Evolutionary conservation across 1,140 invertebrate species (phyloP), one percentile per base, ranked within the genome.

Genomic region (Drosophila bocqueti): DNA sequence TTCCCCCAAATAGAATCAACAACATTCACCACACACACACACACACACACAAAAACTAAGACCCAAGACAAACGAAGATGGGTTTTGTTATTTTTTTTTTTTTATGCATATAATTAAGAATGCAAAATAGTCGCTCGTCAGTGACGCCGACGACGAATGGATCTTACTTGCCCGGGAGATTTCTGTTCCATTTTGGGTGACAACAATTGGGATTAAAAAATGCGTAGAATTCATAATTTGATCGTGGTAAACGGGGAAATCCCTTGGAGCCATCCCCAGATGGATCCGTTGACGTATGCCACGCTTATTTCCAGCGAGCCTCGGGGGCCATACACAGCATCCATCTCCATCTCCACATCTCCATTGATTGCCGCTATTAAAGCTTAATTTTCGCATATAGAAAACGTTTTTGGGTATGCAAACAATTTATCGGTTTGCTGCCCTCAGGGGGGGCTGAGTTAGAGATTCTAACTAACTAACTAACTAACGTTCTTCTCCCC

Each of bases 31-130:
- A 43, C 50, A 34, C 24, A 24, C 59, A 55, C 24, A 24, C 59
- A 55, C 9, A 42, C 64, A 67, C 24, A 24, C 24, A 24, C 59
- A 55, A 38, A 68, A 62, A 79, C 52, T 77, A 64, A 43, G 58
- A 60, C 43, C 71, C 36, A 87, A 83, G 75, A 87, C 76, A 80
- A 89, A 29, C 60, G 50, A 18, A 57, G 69, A 42, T 71, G 29
- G 31, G 10, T 11, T 31, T 54, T 34, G 13, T 38, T 18, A 24
- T 24, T 29, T 5, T 29, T 60, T 45, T 66, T 42, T 29, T 60
- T 45, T 66, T 42, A 42, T 84, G 85, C 84, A 87, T 87, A 84
- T 75, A 81, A 89, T 89, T 85, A 84, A 68, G 60, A 76, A 84
- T 83, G 83, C 83, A 86, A 86, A 86, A 81, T 76, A 89, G 76